Conservation (phyloP, 2,113 vertebrate species). For the Petrocephalus microphthalmus region DNA sequence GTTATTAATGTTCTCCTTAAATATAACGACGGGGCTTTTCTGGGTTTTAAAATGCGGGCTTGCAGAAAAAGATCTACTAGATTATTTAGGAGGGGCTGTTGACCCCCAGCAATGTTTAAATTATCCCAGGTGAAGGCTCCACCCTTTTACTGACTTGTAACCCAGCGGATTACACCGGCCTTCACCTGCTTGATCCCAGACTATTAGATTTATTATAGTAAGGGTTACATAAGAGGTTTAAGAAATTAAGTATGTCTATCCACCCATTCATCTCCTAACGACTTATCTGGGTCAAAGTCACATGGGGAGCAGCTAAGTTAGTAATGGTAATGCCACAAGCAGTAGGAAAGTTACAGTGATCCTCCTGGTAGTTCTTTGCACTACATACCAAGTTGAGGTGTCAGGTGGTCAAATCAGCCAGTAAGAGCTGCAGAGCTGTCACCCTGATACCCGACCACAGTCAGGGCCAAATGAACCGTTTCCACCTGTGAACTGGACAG, state of each 20-base stretch:
- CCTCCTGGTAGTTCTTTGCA: neutral
- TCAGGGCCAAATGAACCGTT: neutral
- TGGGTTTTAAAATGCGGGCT: neutral
- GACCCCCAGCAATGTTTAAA: neutral
- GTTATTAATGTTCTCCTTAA: neutral
- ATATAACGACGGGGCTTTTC: neutral
- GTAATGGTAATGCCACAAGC: neutral
- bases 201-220: neutral
- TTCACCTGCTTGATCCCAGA: neutral
- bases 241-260: neutral
- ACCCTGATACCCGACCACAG: neutral
- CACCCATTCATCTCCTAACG: neutral
- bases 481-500: neutral
- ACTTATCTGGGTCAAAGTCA: neutral
- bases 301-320: neutral
- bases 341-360: neutral
- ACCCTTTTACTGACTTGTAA: neutral
- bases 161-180: neutral
- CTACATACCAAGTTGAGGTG: neutral
- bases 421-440: neutral
- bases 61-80: neutral
- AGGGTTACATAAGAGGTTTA: neutral
- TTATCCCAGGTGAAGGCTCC: neutral
- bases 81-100: neutral
- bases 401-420: neutral